phyloP scores from a whole-genome alignment of 2,888 invertebrate species.

The Acanthococcus lagerstroemiae region DNA sequence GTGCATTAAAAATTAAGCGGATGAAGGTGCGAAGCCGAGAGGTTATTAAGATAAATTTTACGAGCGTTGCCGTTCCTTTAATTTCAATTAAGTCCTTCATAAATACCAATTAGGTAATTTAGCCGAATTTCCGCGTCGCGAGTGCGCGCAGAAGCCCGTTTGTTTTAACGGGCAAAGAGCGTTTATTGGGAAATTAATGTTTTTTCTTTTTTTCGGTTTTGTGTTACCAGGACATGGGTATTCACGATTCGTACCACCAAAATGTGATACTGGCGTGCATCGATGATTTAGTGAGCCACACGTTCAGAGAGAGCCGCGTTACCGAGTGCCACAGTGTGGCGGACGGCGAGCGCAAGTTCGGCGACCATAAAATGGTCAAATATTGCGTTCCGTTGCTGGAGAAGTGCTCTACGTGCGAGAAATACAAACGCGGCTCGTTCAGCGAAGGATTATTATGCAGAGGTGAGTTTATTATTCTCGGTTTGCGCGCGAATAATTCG shows the following conservation, averaged over 20 bases:
- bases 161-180: too few relatives aligned
- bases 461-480: slow-evolving; percentile 45
- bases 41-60: too few relatives aligned
- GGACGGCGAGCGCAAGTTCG: slow-evolving; percentile 35
- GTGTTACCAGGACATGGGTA: slow-evolving; percentile 56
- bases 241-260: slow-evolving; percentile 63
- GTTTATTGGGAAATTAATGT: too few relatives aligned
- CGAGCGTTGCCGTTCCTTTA: too few relatives aligned
- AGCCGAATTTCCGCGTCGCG: too few relatives aligned
- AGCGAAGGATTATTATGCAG: slow-evolving; percentile 62
- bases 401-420: slow-evolving; percentile 62
- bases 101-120: too few relatives aligned
- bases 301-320: slow-evolving; percentile 30
- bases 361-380: slow-evolving; percentile 36
- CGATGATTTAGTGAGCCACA: slow-evolving; percentile 49
- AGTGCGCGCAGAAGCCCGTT: too few relatives aligned
- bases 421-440: slow-evolving; percentile 56
- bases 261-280: slow-evolving; percentile 57
- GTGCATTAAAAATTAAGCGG: too few relatives aligned
- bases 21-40: too few relatives aligned
- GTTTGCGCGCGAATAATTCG: neutral
- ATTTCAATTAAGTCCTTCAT: too few relatives aligned
- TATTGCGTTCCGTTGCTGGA: slow-evolving; percentile 58
- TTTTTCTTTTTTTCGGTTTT: slow-evolving; percentile 30
- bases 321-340: slow-evolving; percentile 37